Evolutionary conservation across 2,888 invertebrate genomes (phyloP).

Genomic region (Parelbella ahira): DNA sequence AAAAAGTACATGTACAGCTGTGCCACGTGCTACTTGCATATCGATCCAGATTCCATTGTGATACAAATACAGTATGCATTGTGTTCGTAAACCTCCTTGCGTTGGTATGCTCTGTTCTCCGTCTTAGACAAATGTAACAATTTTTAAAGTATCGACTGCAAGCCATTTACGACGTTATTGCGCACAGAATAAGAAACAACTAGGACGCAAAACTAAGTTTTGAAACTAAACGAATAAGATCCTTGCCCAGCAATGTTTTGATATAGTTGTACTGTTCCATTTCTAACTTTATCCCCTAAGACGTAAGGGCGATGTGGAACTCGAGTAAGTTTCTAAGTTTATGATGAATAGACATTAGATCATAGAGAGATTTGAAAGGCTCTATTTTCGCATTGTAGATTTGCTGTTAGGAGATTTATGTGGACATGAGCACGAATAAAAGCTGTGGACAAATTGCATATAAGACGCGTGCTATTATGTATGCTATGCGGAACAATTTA

Average conservation of each 20-base stretch:
- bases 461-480: constrained; percentile 4
- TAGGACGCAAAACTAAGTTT: too few species aligned
- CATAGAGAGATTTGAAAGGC: constrained; percentile 5
- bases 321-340: not conserved
- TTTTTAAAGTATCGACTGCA: not conserved
- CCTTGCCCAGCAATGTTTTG: constrained; percentile 2
- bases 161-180: constrained; percentile 1
- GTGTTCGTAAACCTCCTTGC: constrained; percentile 15
- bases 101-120: not conserved
- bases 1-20: too few species aligned
- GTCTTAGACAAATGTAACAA: too few species aligned
- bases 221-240: constrained; percentile 1
- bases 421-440: constrained; percentile 3
- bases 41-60: constrained; percentile 47
- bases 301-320: not conserved
- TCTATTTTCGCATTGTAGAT: constrained; percentile 14
- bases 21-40: constrained; percentile 41
- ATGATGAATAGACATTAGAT: constrained; percentile 16
- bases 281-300: constrained; percentile 1
- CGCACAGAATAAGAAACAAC: too few species aligned
- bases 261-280: not conserved
- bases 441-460: constrained; percentile 21
- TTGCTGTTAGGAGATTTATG: constrained; percentile 5
- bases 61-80: constrained; percentile 21
- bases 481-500: too few species aligned